Conservation (phyloP, 2,888 invertebrate genomes). For the Temnothorax rugatulus region DNA sequence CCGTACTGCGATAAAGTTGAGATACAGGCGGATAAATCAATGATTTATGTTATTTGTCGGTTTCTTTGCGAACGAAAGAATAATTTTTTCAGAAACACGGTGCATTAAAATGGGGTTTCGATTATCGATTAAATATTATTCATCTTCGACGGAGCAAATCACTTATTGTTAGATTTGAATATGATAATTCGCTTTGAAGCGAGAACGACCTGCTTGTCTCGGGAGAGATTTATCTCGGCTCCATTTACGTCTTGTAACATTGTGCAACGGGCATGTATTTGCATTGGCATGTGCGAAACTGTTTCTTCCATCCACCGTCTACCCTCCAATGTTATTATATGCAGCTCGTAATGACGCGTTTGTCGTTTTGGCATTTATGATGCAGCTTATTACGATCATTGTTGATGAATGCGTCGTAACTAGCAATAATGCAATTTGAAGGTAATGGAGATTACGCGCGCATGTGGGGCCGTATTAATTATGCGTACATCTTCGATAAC, state of each 20-base stretch:
- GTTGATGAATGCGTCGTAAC: conserved; percentile 1
- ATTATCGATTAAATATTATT: not conserved
- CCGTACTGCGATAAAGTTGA: not conserved
- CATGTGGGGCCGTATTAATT: conserved; percentile 23
- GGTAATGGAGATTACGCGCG: conserved; percentile 14
- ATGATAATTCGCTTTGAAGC: conserved; percentile 4
- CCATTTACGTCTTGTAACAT: not conserved
- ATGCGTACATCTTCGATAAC: not conserved
- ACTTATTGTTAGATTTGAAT: not conserved
- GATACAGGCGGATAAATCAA: not conserved
- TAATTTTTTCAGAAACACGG: not conserved
- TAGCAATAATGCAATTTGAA: conserved; percentile 13
- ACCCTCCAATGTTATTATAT: conserved; percentile 6
- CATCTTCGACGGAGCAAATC: not conserved
- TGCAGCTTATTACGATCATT: conserved; percentile 23
- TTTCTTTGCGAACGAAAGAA: not conserved
- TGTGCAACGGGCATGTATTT: conserved; percentile 33
- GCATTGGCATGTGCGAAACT: conserved; percentile 37
- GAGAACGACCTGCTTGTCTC: not conserved
- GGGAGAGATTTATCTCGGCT: not conserved
- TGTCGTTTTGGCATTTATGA: conserved; percentile 27
- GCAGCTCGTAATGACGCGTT: not conserved
- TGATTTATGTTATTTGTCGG: not conserved
- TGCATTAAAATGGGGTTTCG: not conserved
- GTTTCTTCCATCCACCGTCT: not conserved